Percentiles rank a stretch among this genome's conserved stretches.
Conservation (phyloP, 2,113 vertebrate genomes). For the Myiagra hebetior region DNA sequence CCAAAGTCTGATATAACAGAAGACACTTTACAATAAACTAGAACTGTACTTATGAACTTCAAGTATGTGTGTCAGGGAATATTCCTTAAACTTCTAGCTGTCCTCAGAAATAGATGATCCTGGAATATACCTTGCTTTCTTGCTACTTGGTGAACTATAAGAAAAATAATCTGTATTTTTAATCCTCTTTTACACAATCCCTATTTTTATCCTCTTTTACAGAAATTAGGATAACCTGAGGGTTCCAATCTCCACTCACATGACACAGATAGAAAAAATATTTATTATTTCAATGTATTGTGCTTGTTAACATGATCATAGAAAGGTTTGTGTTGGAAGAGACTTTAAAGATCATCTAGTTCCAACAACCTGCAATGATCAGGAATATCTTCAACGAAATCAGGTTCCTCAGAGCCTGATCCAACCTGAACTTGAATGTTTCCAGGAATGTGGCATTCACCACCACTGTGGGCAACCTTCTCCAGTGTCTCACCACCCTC, state of each 20-base stretch:
- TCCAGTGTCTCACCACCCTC: neutral
- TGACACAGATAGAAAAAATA: neutral
- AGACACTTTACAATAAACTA: neutral
- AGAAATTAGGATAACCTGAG: neutral
- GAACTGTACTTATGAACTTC: neutral
- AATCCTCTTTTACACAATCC: neutral
- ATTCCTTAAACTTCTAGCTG: neutral
- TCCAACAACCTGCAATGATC: neutral
- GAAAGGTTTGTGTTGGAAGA: neutral
- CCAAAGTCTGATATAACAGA: neutral
- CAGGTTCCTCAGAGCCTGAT: accelerated
- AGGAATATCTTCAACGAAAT: neutral
- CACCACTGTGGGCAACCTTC: neutral
- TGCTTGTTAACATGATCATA: neutral
- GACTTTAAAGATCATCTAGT: neutral
- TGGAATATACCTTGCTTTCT: neutral
- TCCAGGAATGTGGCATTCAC: neutral
- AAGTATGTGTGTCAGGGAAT: neutral
- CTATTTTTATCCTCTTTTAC: neutral
- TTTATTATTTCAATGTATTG: neutral
- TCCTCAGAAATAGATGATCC: neutral
- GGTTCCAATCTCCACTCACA: neutral
- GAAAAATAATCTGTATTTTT: neutral
- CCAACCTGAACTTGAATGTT: neutral
- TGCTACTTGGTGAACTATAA: neutral